phyloP scores from a whole-genome alignment of 2,888 invertebrate species.

The Hirtodrosophila trivittata region DNA sequence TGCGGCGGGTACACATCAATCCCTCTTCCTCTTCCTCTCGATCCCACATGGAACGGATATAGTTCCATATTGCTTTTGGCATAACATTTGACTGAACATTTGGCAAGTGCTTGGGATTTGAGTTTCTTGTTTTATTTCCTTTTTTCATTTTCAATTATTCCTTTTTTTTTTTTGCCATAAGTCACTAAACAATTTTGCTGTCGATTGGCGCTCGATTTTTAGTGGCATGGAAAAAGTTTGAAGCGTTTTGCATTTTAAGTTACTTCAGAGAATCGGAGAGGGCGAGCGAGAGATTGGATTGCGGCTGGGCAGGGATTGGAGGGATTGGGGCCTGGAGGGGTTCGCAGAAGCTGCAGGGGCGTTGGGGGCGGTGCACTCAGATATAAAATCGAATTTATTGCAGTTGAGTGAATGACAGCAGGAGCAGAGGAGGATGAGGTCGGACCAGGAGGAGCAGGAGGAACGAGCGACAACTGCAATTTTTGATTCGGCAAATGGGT shows the following conservation, averaged over 20 bases:
- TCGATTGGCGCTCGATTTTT: constrained; percentile 42
- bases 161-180: constrained; percentile 36
- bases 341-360: not conserved
- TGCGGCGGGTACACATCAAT: not conserved
- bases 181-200: constrained; percentile 66
- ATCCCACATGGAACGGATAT: constrained; percentile 27
- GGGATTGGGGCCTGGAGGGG: constrained; percentile 1
- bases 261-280: not conserved
- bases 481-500: constrained; percentile 69
- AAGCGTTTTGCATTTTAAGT: constrained; percentile 53
- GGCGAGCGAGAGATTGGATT: not conserved
- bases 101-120: constrained; percentile 22
- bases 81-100: constrained; percentile 41
- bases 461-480: constrained; percentile 42
- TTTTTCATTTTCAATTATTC: constrained; percentile 30
- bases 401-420: constrained; percentile 44
- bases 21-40: not conserved
- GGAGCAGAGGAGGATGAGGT: not conserved
- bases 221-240: constrained; percentile 30
- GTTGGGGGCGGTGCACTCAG: constrained; percentile 29
- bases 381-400: constrained; percentile 69
- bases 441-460: not conserved
- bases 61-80: constrained; percentile 56
- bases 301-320: not conserved
- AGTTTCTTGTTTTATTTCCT: not conserved